Conservation (phyloP, 2,113 vertebrate genomes). For the Ictalurus furcatus region DNA sequence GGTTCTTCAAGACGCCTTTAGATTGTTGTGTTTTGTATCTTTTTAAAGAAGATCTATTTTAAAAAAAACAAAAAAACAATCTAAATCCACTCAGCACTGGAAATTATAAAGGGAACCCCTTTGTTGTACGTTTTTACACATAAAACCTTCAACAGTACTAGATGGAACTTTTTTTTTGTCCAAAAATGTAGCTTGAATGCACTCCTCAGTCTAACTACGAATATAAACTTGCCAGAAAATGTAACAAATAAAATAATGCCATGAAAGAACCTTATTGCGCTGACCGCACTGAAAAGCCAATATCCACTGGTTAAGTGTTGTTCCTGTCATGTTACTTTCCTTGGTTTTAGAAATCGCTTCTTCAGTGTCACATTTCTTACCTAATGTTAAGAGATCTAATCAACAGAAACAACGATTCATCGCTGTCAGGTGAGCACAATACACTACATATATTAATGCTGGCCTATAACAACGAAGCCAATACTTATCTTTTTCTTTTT, state of each 20-base stretch:
- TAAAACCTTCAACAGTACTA: background rate
- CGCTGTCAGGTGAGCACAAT: conserved; percentile 25
- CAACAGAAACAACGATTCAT: background rate
- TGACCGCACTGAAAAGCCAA: background rate
- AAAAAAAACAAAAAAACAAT: background rate
- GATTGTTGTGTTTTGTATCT: background rate
- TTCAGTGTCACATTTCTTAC: background rate
- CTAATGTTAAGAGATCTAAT: background rate
- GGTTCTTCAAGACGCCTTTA: background rate
- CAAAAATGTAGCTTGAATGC: background rate
- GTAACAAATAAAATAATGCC: background rate
- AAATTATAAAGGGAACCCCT: background rate
- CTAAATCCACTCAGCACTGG: background rate
- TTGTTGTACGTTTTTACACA: background rate
- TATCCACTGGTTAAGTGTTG: background rate
- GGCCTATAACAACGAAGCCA: background rate
- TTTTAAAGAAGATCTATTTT: background rate
- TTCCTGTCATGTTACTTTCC: background rate
- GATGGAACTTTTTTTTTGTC: background rate
- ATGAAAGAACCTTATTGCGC: background rate
- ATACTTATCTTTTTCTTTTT: background rate
- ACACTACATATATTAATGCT: conserved; percentile 10
- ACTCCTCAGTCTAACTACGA: background rate
- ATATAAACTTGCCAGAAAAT: background rate
- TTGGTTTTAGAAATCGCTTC: background rate